Percentiles rank a stretch among this genome's conserved stretches.
These are phyloP conservation scores for Apis laboriosa DNA, from an alignment of 1,140 invertebrate species.

Conservation along the genomic window DNA sequence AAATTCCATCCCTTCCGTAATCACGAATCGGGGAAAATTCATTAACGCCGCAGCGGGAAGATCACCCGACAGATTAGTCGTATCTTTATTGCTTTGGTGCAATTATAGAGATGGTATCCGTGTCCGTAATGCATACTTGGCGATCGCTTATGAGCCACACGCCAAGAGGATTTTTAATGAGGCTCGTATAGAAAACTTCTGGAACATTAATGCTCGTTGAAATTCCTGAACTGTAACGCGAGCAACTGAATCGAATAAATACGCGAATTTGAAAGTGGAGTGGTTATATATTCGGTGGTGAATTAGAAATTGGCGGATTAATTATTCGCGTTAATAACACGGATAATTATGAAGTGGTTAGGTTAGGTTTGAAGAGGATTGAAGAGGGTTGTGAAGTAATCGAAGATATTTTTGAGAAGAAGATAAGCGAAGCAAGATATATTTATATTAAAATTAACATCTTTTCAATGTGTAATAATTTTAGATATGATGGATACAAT, in stretches of 20 bases:
- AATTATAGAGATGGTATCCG: conserved; percentile 30
- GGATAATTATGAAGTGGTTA: too few relatives aligned
- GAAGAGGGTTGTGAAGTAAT: too few relatives aligned
- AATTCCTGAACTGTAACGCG: background rate
- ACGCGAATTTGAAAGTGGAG: background rate
- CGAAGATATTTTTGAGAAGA: too few relatives aligned
- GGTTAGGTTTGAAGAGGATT: too few relatives aligned
- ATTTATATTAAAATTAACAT: too few relatives aligned
- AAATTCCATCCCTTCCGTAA: background rate
- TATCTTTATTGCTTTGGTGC: conserved; percentile 26
- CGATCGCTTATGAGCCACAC: conserved; percentile 22
- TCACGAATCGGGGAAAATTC: conserved; percentile 19
- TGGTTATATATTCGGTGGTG: too few relatives aligned
- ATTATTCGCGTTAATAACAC: too few relatives aligned
- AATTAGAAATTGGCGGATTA: too few relatives aligned
- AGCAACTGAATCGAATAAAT: background rate
- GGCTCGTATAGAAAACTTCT: background rate
- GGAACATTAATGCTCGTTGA: background rate
- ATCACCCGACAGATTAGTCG: conserved; percentile 19
- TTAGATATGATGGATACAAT: too few relatives aligned
- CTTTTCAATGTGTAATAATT: too few relatives aligned
- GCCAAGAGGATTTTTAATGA: conserved; percentile 11
- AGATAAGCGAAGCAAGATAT: too few relatives aligned
- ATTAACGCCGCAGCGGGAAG: background rate
- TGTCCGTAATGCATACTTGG: background rate